Evolutionary conservation across 2,888 invertebrate species (phyloP).

Genomic region (Erebia epiphron): DNA sequence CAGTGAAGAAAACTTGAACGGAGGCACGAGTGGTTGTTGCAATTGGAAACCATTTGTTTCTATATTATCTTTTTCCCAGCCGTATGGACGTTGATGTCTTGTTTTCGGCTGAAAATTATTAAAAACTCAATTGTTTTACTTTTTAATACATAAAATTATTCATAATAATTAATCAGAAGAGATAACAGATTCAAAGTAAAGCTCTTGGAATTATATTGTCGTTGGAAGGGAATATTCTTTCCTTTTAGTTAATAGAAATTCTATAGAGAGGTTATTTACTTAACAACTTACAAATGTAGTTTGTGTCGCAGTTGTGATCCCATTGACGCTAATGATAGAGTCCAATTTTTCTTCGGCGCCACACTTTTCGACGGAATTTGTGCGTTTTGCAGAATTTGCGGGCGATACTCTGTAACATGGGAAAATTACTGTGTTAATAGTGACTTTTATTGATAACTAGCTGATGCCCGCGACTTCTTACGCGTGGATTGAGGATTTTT

Average conservation of each 20-base stretch:
- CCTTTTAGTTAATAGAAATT: neutral
- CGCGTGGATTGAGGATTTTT: too few species aligned
- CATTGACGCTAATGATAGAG: constrained; percentile 77
- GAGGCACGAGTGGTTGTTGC: constrained; percentile 84
- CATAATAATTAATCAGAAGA: too few species aligned
- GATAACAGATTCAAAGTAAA: too few species aligned
- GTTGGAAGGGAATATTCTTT: too few species aligned
- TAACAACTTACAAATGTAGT: constrained; percentile 88
- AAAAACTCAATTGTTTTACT: neutral
- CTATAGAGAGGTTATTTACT: neutral
- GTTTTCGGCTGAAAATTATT: constrained; percentile 86
- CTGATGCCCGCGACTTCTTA: too few species aligned
- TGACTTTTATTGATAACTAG: too few species aligned
- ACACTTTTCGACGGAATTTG: constrained; percentile 64
- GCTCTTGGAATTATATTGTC: too few species aligned
- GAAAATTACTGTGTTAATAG: constrained; percentile 12
- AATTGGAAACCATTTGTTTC: constrained; percentile 67
- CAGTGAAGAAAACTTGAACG: constrained; percentile 86
- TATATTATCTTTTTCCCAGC: constrained; percentile 85
- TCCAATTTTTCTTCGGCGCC: constrained; percentile 71
- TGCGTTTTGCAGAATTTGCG: constrained; percentile 85
- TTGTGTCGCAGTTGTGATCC: constrained; percentile 87
- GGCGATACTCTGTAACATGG: constrained; percentile 85
- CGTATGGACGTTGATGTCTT: constrained; percentile 88
- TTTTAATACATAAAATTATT: too few species aligned